phyloP scores from a whole-genome alignment of 2,113 vertebrate species.

The Setophaga coronata region DNA sequence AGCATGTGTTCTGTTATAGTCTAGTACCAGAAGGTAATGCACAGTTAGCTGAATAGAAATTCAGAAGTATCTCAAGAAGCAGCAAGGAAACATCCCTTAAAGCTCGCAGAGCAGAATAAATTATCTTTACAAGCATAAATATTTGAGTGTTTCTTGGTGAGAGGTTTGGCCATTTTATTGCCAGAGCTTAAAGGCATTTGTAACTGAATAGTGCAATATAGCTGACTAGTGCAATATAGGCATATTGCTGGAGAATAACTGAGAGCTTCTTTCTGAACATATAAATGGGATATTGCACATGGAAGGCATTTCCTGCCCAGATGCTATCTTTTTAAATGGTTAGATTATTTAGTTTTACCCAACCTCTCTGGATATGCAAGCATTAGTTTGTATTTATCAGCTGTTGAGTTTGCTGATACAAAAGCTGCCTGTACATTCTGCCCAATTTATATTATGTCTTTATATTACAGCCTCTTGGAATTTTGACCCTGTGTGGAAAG shows the following conservation, averaged over 20 bases:
- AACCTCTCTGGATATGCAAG: background rate
- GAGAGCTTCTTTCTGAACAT: background rate
- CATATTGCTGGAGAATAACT: background rate
- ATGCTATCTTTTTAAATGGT: background rate
- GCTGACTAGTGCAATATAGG: background rate
- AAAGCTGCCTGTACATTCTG: background rate
- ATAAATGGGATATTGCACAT: background rate
- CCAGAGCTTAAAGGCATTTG: background rate
- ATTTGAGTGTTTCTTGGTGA: background rate
- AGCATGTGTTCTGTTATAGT: background rate
- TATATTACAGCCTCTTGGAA: background rate
- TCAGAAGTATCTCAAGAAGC: background rate
- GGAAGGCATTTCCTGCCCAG: background rate
- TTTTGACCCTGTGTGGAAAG: background rate
- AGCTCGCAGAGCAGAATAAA: background rate
- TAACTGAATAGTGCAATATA: background rate
- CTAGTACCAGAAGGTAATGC: background rate
- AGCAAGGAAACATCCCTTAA: background rate
- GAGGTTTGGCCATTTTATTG: background rate
- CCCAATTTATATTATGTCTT: background rate
- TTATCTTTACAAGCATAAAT: background rate
- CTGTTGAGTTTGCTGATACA: background rate
- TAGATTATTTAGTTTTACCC: background rate
- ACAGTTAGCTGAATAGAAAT: background rate
- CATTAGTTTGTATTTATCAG: background rate